Conservation (phyloP, 37 sponge, comb jelly and placozoan genomes). For the Beroe ovata region DNA sequence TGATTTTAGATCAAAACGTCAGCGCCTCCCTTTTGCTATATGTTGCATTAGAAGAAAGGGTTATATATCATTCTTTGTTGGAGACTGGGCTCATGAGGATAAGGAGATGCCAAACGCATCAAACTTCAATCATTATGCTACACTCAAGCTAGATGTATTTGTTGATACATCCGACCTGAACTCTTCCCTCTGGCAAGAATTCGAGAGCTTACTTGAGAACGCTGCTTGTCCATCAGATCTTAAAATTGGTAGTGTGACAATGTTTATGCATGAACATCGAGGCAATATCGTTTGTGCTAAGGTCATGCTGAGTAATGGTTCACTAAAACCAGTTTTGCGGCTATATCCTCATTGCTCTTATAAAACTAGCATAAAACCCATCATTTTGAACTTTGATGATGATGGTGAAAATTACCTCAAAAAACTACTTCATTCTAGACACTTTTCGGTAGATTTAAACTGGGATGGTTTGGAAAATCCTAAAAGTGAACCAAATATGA, state of each 20-base stretch:
- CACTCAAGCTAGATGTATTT: not conserved
- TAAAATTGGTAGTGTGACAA: slow-evolving; percentile 22
- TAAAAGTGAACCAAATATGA: too few species aligned
- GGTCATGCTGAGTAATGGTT: not conserved
- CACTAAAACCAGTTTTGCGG: not conserved
- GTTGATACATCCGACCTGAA: not conserved
- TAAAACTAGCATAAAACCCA: not conserved
- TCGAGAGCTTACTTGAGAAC: not conserved
- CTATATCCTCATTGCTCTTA: slow-evolving; percentile 5
- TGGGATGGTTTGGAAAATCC: not conserved
- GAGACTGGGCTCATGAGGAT: slow-evolving; percentile 36
- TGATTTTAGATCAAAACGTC: not conserved
- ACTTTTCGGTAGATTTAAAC: too few species aligned
- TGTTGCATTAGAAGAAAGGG: slow-evolving; percentile 6
- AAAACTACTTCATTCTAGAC: not conserved
- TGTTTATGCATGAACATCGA: slow-evolving; percentile 25
- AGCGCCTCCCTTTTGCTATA: slow-evolving; percentile 42
- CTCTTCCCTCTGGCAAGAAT: not conserved
- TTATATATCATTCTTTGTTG: slow-evolving; percentile 18
- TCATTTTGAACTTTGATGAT: slow-evolving; percentile 13
- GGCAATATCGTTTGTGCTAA: slow-evolving; percentile 30
- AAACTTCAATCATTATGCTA: slow-evolving; percentile 1
- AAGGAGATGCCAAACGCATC: not conserved
- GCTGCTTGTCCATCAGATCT: slow-evolving; percentile 30
- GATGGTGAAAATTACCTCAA: not conserved